Conservation (phyloP, 2,113 vertebrate species). For the Scophthalmus maximus region DNA sequence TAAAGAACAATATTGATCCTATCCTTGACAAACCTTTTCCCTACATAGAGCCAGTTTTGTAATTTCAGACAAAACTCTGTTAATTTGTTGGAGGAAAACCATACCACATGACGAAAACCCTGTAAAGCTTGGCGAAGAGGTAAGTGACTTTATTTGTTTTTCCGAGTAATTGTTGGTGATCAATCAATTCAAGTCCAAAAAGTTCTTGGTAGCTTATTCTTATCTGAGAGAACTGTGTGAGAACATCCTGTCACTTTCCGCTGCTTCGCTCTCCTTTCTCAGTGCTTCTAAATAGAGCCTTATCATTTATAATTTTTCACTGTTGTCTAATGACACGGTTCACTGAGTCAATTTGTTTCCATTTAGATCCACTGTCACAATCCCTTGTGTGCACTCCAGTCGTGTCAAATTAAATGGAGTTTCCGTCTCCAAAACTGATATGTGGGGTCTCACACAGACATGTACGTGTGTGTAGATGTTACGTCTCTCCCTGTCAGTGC, state of each 20-base stretch:
- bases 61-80: neutral
- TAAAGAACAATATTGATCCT: neutral
- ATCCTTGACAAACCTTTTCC: neutral
- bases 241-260: neutral
- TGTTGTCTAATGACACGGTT: neutral
- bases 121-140: neutral
- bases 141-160: neutral
- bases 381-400: neutral
- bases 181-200: neutral
- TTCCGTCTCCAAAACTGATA: neutral
- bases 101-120: neutral
- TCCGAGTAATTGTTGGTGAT: no score
- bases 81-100: neutral
- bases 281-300: neutral
- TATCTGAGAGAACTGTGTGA: neutral
- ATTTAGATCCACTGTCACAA: slow-evolving; percentile 1
- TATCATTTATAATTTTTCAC: neutral
- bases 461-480: neutral
- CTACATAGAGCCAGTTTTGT: neutral
- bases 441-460: neutral
- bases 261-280: neutral
- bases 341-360: neutral
- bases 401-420: neutral
- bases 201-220: neutral
- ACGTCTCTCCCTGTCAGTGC: slow-evolving; percentile 1